Base-by-base conservation (phyloP, 1,140 invertebrate genomes). In the Ceratosolen solmsi region DNA sequence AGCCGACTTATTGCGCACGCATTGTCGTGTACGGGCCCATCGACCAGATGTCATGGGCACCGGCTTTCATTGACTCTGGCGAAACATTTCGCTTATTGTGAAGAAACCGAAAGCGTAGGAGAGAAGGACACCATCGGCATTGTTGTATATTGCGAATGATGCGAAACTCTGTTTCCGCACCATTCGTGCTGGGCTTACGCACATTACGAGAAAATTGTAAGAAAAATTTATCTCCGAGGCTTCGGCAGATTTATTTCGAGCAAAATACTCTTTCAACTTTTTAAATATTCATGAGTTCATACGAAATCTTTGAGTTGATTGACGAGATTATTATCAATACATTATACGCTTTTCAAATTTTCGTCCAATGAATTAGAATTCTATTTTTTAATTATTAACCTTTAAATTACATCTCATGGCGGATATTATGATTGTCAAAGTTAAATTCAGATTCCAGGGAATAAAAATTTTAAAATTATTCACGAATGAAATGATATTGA, bases 1-100 rank as follows among this genome's bases (percentile, higher is more conserved):
- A 5, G 11, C 25, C 56, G 11, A 60, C 56, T 60, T 51, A 74
- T 74, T 74, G 56, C n/a, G 72, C 72, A 58, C 30, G 72, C 51
- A 74, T 22, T 49, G 49, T 27, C 9, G 36, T 22, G 41, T 15
- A 25, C 36, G 68, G 1, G 22, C 5, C 15, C 33, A 54, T 25
- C 30, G 3, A 56, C 25, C 71, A 30, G 71, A 30, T 36, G 46
- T 33, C 22, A 17, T 27, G 46, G 17, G 9, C 25, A 49, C 27
- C 1, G 15, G 71, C 17, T 33, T 74, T 33, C 20, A 58, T 71
- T 38, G 25, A 9, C 5, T 60, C 25, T 27, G 0, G 25, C 41
- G 27, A 25, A 60, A 60, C 2, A 27, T 60, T 60, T 60, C 56
- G 25, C 4, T 27, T 27, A 7, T 27, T 27, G 41, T 46, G 41